A percentile compares a stretch with the other conserved stretches of the same genome.
Conservation (phyloP, 2,888 invertebrate species). For the Chrysomela aeneicollis region DNA sequence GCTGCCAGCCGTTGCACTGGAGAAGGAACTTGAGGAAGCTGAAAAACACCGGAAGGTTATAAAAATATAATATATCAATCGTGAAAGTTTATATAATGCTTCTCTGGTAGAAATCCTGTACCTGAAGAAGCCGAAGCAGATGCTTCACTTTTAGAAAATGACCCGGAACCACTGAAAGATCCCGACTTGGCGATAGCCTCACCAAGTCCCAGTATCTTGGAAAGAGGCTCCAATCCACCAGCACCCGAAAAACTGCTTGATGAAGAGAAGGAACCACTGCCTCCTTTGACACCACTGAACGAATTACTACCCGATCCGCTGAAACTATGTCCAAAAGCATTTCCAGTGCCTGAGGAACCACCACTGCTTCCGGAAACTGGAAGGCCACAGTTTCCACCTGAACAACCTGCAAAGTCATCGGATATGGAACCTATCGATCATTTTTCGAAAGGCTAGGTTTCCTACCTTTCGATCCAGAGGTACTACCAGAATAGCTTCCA, state of each 20-base stretch:
- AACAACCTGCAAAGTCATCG: too few species aligned
- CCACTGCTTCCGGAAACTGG: too few species aligned
- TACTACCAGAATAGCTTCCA: too few species aligned
- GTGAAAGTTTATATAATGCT: too few species aligned
- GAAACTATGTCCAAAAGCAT: neutral
- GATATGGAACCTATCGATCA: too few species aligned
- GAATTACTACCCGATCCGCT: neutral
- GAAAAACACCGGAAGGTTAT: neutral
- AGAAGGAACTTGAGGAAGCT: neutral
- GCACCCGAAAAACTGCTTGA: neutral
- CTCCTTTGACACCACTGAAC: neutral
- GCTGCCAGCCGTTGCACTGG: neutral
- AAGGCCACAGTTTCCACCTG: too few species aligned
- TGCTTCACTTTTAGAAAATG: neutral
- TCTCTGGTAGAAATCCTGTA: neutral
- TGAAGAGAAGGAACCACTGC: neutral
- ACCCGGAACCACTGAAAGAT: neutral
- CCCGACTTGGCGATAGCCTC: neutral
- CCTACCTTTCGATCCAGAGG: too few species aligned
- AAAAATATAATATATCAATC: too few species aligned
- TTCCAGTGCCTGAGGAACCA: neutral
- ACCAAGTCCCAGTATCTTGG: neutral
- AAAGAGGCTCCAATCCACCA: neutral
- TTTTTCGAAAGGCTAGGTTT: neutral
- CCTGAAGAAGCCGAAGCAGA: neutral